A percentile compares a stretch with the other conserved stretches of the same genome.
Evolutionary conservation across 2,113 vertebrate genomes (phyloP).

Genomic region (Puntigrus tetrazona): DNA sequence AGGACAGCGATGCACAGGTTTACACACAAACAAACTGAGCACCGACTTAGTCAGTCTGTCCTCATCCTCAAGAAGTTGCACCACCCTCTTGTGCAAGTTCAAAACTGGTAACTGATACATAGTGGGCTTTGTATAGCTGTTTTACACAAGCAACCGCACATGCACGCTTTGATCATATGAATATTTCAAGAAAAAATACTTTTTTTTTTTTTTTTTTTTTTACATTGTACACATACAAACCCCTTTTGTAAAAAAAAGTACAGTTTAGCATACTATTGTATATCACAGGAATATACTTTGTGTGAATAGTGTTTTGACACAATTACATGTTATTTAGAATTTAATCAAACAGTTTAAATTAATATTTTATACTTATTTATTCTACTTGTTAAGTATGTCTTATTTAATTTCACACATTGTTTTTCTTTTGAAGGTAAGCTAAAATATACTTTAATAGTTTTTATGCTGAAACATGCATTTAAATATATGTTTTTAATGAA

Average conservation of each 20-base stretch:
- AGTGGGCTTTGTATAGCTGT: not conserved
- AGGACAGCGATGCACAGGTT: conserved; percentile 9
- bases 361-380: no score
- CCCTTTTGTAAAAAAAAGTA: no score
- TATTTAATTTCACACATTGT: no score
- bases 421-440: no score
- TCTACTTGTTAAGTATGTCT: no score
- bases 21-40: conserved; percentile 21
- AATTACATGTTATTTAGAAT: not conserved
- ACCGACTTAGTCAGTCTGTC: conserved; percentile 24
- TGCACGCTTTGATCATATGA: not conserved
- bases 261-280: no score
- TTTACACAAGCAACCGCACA: not conserved
- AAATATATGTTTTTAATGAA: no score
- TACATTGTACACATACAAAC: not conserved
- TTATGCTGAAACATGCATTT: no score
- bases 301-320: no score
- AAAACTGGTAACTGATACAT: not conserved
- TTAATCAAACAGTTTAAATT: not conserved
- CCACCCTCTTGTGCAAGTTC: conserved; percentile 31
- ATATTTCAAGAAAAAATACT: not conserved
- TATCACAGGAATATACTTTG: no score
- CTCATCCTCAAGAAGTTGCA: not conserved
- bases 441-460: no score
- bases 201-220: not conserved